Percentiles rank a stretch among this genome's conserved stretches.
Conservation (phyloP, 2,113 vertebrate species). For the Rhipidura dahli region DNA sequence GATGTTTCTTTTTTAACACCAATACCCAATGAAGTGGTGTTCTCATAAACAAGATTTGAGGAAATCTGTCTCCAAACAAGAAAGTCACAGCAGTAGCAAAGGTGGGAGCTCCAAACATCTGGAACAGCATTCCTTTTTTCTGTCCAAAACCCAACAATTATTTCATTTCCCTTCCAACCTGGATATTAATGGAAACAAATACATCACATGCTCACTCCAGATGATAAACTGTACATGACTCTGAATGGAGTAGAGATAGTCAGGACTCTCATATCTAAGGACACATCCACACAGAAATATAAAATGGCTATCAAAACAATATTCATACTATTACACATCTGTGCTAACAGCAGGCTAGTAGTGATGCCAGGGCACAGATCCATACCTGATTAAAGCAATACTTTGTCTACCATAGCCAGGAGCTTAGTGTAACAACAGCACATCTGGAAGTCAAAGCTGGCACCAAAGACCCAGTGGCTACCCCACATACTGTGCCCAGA, state of each 20-base stretch:
- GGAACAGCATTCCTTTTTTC: neutral
- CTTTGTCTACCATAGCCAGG: neutral
- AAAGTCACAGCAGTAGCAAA: neutral
- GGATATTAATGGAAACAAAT: constrained; percentile 2
- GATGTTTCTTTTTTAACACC: neutral
- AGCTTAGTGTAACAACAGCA: neutral
- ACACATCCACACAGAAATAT: neutral
- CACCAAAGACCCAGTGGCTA: neutral
- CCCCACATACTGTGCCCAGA: neutral
- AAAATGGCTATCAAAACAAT: neutral
- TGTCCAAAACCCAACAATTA: neutral
- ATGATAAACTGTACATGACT: neutral
- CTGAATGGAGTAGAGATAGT: neutral
- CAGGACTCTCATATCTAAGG: neutral
- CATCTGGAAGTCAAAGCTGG: neutral
- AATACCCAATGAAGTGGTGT: neutral
- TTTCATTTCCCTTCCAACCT: neutral
- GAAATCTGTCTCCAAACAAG: constrained; percentile 2
- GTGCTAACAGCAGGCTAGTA: neutral
- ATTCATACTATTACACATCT: neutral
- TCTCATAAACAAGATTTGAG: constrained; percentile 1
- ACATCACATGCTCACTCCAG: neutral
- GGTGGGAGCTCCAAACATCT: neutral
- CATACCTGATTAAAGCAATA: neutral
- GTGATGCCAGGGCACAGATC: neutral